Conservation (phyloP, 2,113 vertebrate genomes). For the Charina bottae region DNA sequence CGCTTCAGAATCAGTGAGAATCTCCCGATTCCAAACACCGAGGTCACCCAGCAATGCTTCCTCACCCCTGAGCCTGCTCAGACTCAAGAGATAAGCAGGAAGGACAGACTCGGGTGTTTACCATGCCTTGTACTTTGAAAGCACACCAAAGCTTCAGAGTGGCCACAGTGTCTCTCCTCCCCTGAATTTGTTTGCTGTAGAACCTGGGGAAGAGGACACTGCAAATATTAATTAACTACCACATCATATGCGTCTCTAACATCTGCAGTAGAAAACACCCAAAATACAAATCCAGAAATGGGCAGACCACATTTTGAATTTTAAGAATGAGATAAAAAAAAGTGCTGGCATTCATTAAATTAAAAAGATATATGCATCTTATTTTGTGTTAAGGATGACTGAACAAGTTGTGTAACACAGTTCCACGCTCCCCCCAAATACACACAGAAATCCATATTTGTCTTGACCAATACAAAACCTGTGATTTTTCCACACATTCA, state of each 20-base stretch:
- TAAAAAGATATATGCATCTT: background rate
- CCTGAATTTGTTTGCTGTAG: background rate
- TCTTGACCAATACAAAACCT: slow-evolving; percentile 46
- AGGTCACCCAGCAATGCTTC: too few relatives aligned
- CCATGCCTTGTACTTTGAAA: background rate
- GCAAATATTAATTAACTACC: background rate
- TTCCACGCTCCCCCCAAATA: background rate
- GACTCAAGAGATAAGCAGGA: too few relatives aligned
- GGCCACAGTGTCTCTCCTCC: background rate
- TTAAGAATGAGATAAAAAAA: background rate
- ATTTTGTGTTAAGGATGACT: background rate
- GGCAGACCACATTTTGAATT: background rate
- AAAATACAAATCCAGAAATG: background rate
- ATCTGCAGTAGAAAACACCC: background rate
- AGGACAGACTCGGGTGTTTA: background rate
- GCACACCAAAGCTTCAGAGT: background rate
- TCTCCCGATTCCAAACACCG: too few relatives aligned
- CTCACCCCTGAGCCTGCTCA: too few relatives aligned
- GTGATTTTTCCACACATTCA: slow-evolving; percentile 56
- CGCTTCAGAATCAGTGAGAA: too few relatives aligned
- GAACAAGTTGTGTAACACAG: background rate
- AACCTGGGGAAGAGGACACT: background rate
- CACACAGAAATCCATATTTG: background rate
- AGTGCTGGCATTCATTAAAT: background rate
- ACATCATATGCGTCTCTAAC: background rate